Base-by-base conservation (phyloP, 2,113 vertebrate species). In the Nothocercus nigrocapillus region DNA sequence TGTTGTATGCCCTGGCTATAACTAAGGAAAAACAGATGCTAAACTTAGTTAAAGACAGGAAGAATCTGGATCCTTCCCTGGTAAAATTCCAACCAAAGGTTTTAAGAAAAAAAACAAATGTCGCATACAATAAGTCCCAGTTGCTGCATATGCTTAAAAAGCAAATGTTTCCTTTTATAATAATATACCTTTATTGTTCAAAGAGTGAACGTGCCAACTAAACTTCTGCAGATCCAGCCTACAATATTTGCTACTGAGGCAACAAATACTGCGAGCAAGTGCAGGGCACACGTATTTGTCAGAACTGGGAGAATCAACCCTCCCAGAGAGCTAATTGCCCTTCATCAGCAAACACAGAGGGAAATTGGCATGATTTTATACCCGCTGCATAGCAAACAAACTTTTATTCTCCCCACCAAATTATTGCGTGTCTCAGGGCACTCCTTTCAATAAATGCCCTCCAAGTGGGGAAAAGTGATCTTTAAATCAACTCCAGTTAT, bases 401-500 rank as follows among this genome's bases (percentile, higher is more conserved):
- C 47, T 64, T 93, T 96, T 76, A 94, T 88, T 94, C 80, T 47
- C 74, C 68, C 75, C 59, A 96, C 85, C 85, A 75, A 94, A 84
- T 88, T 90, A 59, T 74, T 89, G 83, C 63, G 38, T 51, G 84
- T 89, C 86, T 96, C 89, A 63, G 83, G 81, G 91, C 75, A 88
- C 30, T 61, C 64, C 89, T 90, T 87, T 73, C 88, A 89, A 62
- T 91, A 92, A 97, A 93, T 49, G 16, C 80, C 93, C 92, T 96
- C 82, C 89, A 93, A 97, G 96, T 88, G 91, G 61, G 38, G 84
- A 93, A 84, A 89, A 97, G 83, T 90, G 82, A 96, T 95, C 96
- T 95, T 95, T 74, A 91, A 97, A 89, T 96, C 93, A 95, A 96
- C 92, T 91, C 88, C 76, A 94, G 66, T 96, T 94, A 94, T 30